phyloP scores from a whole-genome alignment of 2,797 vertebrate species.

The Galago senegalensis region DNA sequence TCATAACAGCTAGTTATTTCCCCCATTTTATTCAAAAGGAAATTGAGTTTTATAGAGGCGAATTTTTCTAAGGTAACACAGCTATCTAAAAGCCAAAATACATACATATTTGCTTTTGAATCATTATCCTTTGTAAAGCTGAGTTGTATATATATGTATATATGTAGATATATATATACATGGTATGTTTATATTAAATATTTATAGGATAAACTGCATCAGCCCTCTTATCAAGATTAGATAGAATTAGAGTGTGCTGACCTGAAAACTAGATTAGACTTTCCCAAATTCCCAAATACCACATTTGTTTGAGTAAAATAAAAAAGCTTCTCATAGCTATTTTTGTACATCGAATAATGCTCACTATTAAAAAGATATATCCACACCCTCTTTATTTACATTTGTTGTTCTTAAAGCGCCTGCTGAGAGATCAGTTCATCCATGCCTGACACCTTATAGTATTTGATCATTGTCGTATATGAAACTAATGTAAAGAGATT shows the following conservation, averaged over 20 bases:
- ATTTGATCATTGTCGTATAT: constrained; percentile 85
- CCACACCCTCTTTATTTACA: constrained; percentile 75
- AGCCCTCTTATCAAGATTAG: constrained; percentile 47
- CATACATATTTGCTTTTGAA: constrained; percentile 23
- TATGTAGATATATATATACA: too few species aligned
- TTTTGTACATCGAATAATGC: constrained; percentile 76
- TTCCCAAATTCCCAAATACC: constrained; percentile 67
- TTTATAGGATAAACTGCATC: constrained; percentile 46
- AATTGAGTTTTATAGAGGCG: neutral
- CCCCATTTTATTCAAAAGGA: constrained; percentile 47
- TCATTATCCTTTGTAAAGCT: constrained; percentile 14
- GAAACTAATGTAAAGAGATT: constrained; percentile 90
- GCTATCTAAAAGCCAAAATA: constrained; percentile 23
- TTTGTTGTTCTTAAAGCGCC: constrained; percentile 84
- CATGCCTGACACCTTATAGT: constrained; percentile 83
- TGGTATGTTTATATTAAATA: constrained; percentile 40
- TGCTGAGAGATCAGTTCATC: constrained; percentile 86
- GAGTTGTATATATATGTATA: neutral
- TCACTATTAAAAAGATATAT: constrained; percentile 79
- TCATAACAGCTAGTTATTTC: constrained; percentile 49
- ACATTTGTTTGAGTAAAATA: constrained; percentile 64
- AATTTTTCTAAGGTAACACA: constrained; percentile 21
- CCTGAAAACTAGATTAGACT: constrained; percentile 35
- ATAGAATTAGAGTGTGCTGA: constrained; percentile 30
- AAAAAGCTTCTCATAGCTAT: constrained; percentile 80